Evolutionary conservation across 2,113 vertebrate species (phyloP).

Genomic region (Psilopsiagon aurifrons): DNA sequence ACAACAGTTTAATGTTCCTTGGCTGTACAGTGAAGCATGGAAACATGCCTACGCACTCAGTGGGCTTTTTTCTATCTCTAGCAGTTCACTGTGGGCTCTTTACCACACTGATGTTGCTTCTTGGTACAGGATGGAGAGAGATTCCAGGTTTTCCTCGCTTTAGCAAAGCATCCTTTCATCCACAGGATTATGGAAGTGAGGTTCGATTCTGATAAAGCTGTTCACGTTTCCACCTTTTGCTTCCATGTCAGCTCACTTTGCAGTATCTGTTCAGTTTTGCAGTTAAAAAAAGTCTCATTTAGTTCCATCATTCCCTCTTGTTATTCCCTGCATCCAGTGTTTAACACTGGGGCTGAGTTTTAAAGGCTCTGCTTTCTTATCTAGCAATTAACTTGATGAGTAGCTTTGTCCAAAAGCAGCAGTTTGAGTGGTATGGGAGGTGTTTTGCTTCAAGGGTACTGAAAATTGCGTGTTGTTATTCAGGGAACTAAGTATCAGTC

Average conservation of each 20-base stretch:
- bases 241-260: neutral
- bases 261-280: neutral
- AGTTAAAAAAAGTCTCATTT: neutral
- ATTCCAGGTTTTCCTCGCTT: neutral
- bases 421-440: neutral
- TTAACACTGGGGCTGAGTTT: neutral
- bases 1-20: neutral
- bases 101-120: fast-evolving
- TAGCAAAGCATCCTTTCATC: neutral
- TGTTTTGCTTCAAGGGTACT: neutral
- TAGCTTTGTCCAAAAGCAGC: neutral
- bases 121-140: neutral
- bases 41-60: neutral
- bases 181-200: neutral
- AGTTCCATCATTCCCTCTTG: neutral
- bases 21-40: neutral
- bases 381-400: neutral
- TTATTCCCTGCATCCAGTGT: neutral
- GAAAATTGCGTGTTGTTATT: neutral
- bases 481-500: neutral
- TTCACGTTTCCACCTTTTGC: neutral
- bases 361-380: neutral
- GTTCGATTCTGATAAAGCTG: neutral
- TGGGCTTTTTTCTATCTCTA: neutral
- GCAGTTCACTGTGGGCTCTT: neutral